phyloP scores from a whole-genome alignment of 2,113 vertebrate species.

The Cyprinodon variegatus region DNA sequence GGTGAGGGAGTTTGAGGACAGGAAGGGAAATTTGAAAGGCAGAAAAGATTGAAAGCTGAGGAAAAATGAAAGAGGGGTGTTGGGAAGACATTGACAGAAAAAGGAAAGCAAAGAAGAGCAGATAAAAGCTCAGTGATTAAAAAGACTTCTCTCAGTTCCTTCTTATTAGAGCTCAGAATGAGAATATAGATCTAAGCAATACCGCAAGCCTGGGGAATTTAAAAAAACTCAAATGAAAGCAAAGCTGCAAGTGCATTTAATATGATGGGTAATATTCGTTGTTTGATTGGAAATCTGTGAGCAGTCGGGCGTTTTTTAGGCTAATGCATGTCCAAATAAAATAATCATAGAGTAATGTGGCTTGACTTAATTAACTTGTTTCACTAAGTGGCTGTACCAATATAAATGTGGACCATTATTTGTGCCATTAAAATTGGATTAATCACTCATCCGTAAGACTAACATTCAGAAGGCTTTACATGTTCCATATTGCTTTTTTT shows the following conservation, averaged over 20 bases:
- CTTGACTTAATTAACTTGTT: constrained; percentile 65
- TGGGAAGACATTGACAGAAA: constrained; percentile 16
- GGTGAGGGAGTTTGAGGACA: constrained; percentile 20
- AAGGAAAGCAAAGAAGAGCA: constrained; percentile 13
- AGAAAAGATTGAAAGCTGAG: constrained; percentile 17
- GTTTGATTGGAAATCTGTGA: constrained; percentile 52
- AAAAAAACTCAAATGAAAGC: constrained; percentile 25
- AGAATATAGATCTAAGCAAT: constrained; percentile 31
- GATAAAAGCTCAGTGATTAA: constrained; percentile 40
- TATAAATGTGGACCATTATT: constrained; percentile 55
- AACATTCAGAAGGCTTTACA: constrained; percentile 28
- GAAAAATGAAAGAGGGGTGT: constrained; percentile 26
- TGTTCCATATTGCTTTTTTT: constrained; percentile 39
- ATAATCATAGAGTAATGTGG: constrained; percentile 40
- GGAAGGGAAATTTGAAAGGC: constrained; percentile 23
- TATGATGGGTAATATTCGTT: constrained; percentile 35
- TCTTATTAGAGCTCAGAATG: constrained; percentile 1
- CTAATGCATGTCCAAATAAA: constrained; percentile 58
- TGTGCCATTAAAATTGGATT: constrained; percentile 55
- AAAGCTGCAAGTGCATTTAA: constrained; percentile 29
- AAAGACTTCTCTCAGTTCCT: constrained; percentile 27
- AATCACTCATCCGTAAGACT: constrained; percentile 45
- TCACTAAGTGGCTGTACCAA: constrained; percentile 43
- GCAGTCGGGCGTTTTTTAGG: constrained; percentile 53
- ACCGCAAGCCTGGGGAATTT: constrained; percentile 17